Evolutionary conservation across 2,888 invertebrate genomes (phyloP), one percentile per base, ranked within the genome.

Genomic region (Notodonta dromedarius): DNA sequence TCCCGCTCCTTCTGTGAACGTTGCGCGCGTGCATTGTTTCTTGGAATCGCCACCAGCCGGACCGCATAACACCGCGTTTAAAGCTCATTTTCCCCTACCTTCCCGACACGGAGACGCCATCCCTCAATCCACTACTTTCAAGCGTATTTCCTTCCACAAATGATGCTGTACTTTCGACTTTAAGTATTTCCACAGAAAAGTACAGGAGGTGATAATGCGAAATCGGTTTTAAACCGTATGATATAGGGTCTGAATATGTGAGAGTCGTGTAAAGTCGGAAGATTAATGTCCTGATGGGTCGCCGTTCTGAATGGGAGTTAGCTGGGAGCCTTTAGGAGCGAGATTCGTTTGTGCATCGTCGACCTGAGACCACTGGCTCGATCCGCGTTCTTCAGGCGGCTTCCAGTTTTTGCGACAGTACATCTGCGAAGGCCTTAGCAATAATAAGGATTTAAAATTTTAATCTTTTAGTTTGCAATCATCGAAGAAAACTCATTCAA

Each of bases 331-430:
- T 73, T 79, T 84, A 88, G 78, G 81, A 81, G 78, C 82, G 76
- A 86, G 69, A 85, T 85, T 91, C 71, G 88, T 79, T 84, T 85
- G 88, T 62, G 69, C 69, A 65, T 57, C 62, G 63, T 63, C 73
- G 77, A 74, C 79, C 74, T 66, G 74, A 77, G 70, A 79, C 78
- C 77, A 76, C 82, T 84, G 80, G 82, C 83, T 79, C 86, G 84
- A 90, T 92, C 92, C 92, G 92, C 92, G 92, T 93, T 92, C 91
- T 89, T 89, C 80, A 80, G 81, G 79, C 84, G 83, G 87, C 87
- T 88, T 88, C 91, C 83, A 90, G 86, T 93, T 93, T 93, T 93
- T 93, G 88, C 80, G 72, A 65, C 74, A 85, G 87, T 89, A 90
- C 87, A 90, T 88, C 87, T 88, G 84, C 79, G 77, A 79, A 87